A percentile compares a stretch with the other conserved stretches of the same genome.
Conservation (phyloP, 2,888 invertebrate species). For the Muscina levida region DNA sequence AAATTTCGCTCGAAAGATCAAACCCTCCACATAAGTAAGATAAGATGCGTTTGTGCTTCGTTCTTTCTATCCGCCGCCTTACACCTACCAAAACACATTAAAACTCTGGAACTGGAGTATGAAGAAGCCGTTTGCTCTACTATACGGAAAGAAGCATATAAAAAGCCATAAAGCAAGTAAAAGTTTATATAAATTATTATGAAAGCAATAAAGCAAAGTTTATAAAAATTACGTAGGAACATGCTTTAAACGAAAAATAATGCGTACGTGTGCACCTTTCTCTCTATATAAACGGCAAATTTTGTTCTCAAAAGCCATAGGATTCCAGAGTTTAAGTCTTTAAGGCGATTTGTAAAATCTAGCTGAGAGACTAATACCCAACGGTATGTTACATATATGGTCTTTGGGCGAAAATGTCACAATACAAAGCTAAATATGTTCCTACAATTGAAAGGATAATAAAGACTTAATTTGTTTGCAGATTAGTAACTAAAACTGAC, state of each 20-base stretch:
- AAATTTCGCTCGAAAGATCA: conserved; percentile 60
- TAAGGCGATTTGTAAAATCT: conserved; percentile 16
- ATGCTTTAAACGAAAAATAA: conserved; percentile 8
- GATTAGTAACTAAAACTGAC: no score
- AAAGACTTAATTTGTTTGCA: no score
- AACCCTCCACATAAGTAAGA: conserved; percentile 53
- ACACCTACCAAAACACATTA: conserved; percentile 18
- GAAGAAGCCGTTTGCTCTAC: neutral
- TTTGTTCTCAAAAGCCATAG: neutral
- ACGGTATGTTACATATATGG: no score
- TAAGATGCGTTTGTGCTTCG: conserved; percentile 50
- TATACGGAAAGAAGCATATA: conserved; percentile 16
- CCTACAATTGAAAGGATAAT: no score
- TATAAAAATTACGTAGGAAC: conserved; percentile 51
- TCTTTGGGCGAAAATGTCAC: no score
- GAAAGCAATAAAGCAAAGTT: conserved; percentile 56
- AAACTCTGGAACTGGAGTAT: neutral
- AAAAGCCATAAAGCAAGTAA: conserved; percentile 52
- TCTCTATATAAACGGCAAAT: neutral
- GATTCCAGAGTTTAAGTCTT: neutral
- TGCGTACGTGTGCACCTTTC: conserved; percentile 10
- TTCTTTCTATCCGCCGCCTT: no score
- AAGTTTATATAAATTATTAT: conserved; percentile 54
- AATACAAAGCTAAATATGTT: no score
- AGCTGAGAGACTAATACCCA: no score